Evolutionary conservation across 2,888 invertebrate species (phyloP).

Genomic region (Hydrotaea cyrtoneurina): DNA sequence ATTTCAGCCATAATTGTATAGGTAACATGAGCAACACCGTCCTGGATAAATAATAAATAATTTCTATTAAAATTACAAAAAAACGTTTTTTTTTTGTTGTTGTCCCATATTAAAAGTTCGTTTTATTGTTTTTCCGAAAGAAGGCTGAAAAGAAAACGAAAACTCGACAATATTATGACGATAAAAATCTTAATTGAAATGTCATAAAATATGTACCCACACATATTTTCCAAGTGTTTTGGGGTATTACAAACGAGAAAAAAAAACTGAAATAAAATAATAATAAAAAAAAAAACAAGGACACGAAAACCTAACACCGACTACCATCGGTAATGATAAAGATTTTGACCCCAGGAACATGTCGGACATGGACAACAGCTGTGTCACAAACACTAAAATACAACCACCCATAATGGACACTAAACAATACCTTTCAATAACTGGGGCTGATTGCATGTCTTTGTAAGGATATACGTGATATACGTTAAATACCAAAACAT

Average conservation of each 20-base stretch:
- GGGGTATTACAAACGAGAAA: conserved; percentile 6
- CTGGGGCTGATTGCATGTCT: not conserved
- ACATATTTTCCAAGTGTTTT: conserved; percentile 9
- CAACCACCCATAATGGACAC: conserved; percentile 10
- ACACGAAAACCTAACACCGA: not conserved
- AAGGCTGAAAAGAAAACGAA: not conserved
- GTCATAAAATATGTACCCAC: conserved; percentile 28
- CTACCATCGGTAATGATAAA: not conserved
- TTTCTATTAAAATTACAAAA: conserved; percentile 10
- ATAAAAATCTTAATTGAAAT: conserved; percentile 62
- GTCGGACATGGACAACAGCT: conserved; percentile 18
- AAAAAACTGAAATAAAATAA: not conserved
- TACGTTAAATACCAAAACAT: not conserved
- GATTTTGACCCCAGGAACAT: conserved; percentile 21
- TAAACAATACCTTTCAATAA: conserved; percentile 31
- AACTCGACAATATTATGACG: not conserved
- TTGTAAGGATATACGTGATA: not conserved
- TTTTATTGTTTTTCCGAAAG: conserved; percentile 3
- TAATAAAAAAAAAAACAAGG: not conserved
- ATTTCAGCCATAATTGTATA: not conserved
- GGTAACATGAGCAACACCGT: not conserved
- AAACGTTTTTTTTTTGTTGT: not conserved
- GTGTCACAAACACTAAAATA: not conserved
- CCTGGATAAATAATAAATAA: conserved; percentile 2
- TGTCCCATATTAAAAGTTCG: not conserved